These are phyloP conservation scores for Sebastiscus tertius DNA, from an alignment of 2,797 vertebrate genomes.

Conservation along the genomic window DNA sequence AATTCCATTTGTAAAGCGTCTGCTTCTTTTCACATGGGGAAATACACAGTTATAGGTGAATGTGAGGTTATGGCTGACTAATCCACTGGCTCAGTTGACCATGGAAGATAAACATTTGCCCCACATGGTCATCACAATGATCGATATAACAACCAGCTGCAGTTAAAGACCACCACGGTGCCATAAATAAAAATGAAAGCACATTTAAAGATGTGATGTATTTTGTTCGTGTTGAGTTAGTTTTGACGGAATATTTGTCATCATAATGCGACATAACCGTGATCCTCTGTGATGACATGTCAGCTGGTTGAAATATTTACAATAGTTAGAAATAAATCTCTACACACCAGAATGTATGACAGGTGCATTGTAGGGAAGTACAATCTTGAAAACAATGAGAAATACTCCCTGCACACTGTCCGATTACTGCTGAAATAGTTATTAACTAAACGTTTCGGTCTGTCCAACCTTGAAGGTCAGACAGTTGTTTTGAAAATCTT, in stretches of 20 bases:
- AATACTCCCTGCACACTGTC: too few species aligned
- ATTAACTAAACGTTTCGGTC: too few species aligned
- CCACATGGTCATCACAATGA: neutral
- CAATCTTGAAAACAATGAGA: too few species aligned
- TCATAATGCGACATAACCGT: neutral
- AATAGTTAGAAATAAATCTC: too few species aligned
- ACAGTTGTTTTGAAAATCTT: neutral
- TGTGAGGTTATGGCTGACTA: constrained; percentile 9
- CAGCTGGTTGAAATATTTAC: neutral
- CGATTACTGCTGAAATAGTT: too few species aligned
- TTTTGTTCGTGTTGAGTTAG: neutral
- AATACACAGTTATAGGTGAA: constrained; percentile 20
- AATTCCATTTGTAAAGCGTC: constrained; percentile 8
- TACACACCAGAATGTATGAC: too few species aligned
- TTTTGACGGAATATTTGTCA: neutral
- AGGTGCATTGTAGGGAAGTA: too few species aligned
- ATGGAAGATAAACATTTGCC: neutral
- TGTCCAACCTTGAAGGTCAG: too few species aligned
- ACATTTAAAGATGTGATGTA: neutral
- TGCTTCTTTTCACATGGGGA: constrained; percentile 5
- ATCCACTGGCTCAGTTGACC: neutral
- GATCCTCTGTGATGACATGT: neutral
- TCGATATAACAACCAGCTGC: neutral
- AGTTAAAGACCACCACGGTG: neutral
- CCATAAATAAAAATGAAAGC: neutral